A percentile compares a stretch with the other conserved stretches of the same genome.
Evolutionary conservation across 2,888 invertebrate species (phyloP).

Genomic region (Geotrupes spiniger): DNA sequence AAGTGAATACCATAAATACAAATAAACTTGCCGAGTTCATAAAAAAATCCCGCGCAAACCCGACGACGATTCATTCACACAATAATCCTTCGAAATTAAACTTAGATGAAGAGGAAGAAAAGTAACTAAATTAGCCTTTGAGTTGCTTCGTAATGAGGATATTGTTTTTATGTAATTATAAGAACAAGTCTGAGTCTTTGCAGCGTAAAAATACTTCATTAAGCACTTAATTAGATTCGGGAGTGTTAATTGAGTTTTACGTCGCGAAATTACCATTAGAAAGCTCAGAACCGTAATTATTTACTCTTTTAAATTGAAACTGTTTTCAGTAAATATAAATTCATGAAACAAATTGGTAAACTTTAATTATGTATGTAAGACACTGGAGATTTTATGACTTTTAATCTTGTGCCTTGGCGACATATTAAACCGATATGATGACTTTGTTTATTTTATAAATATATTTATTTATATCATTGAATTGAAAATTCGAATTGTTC

Average conservation of each 20-base stretch:
- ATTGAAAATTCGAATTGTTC: too few relatives aligned
- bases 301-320: slow-evolving; percentile 11
- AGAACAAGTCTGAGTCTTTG: slow-evolving; percentile 24
- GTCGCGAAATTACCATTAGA: slow-evolving; percentile 19
- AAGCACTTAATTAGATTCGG: slow-evolving; percentile 35
- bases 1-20: too few relatives aligned
- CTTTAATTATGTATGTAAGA: not conserved
- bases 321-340: slow-evolving; percentile 2
- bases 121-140: slow-evolving; percentile 20
- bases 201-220: slow-evolving; percentile 35
- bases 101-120: slow-evolving; percentile 20
- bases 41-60: too few relatives aligned
- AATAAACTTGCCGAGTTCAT: too few relatives aligned
- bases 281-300: slow-evolving; percentile 11
- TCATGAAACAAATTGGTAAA: too few relatives aligned
- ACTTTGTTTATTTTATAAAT: too few relatives aligned
- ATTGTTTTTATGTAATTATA: slow-evolving; percentile 39
- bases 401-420: too few relatives aligned
- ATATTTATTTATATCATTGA: too few relatives aligned
- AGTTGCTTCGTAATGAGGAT: slow-evolving; percentile 31
- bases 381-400: not conserved
- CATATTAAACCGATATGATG: too few relatives aligned
- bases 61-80: too few relatives aligned
- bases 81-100: slow-evolving; percentile 14
- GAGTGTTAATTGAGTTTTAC: slow-evolving; percentile 37